Base-by-base conservation (phyloP, 2,888 invertebrate genomes). In the Entomobrya multifasciata region DNA sequence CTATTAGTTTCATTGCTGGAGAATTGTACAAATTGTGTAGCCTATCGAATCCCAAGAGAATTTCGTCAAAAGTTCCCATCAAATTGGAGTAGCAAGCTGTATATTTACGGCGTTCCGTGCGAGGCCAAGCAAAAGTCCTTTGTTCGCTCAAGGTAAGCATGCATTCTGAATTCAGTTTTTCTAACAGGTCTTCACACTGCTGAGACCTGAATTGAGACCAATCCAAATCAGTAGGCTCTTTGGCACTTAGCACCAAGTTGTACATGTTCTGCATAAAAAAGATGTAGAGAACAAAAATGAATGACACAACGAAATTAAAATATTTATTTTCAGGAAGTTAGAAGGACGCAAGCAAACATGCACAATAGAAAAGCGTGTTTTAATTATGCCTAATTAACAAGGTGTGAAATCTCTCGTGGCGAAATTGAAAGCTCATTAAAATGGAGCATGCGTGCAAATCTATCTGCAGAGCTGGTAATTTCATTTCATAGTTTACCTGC, bases 11-110 rank as follows among this genome's bases (percentile, higher is more conserved):
- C 17, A 82, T 82, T 2, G 36, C 60, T 1, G 57, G 60, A 44
- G 72, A 22, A 17, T 82, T 74, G 22, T 82, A 60, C 5, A 27
- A 25, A 55, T 72, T 72, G 25, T 82, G 17, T 6, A 82, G n/a
- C 15, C 60, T 77, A 27, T 85, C 81, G 22, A 88, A 82, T 17
- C 79, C 67, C 4, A 77, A 60, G 6, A 88, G 67, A 62, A 88
- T 87, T 17, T 85, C 87, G 25, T 87, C 88, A 57, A 89, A 49
- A 5, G 79, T 84, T 11, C 78, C 87, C 11, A 85, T 74, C 62
- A 88, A 44, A 41, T 82, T 85, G 15, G 88, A 36, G 41, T 89
- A 87, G 41, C 88, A 88, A 11, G 81, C 70, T 11, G 76, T 76
- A 36, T 88, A 79, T 20, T 85, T 85, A 11, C 89, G 74, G 11